A percentile compares a stretch with the other conserved stretches of the same genome.
Evolutionary conservation across 2,888 invertebrate species (phyloP).

Genomic region (Archaeoteleia sp.): DNA sequence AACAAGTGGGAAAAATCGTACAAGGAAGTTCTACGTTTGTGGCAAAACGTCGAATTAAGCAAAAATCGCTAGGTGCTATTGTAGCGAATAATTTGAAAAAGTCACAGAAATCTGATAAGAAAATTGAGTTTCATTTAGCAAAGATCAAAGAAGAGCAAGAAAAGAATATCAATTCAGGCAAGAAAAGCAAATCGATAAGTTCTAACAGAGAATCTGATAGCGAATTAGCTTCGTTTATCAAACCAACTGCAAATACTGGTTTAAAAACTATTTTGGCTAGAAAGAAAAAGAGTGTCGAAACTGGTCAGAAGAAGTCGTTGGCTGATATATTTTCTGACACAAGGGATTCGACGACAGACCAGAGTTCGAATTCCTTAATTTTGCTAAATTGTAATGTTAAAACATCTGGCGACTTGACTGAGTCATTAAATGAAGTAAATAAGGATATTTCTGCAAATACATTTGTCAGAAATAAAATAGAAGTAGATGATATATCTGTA

Average conservation of each 20-base stretch:
- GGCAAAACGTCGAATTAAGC: conserved; percentile 65
- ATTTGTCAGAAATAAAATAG: conserved; percentile 2
- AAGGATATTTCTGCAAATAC: conserved; percentile 35
- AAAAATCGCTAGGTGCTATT: conserved; percentile 66
- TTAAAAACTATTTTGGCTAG: conserved; percentile 58
- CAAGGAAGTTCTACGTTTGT: conserved; percentile 18
- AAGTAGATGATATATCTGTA: neutral
- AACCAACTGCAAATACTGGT: too few species aligned
- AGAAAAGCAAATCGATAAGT: too few species aligned
- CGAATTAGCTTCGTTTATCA: too few species aligned
- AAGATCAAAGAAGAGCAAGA: too few species aligned
- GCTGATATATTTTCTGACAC: conserved; percentile 61
- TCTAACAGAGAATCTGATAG: too few species aligned
- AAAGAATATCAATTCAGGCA: too few species aligned
- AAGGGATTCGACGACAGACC: conserved; percentile 33
- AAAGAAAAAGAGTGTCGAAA: conserved; percentile 37
- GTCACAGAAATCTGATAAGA: too few species aligned
- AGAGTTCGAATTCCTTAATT: too few species aligned
- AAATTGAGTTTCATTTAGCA: too few species aligned
- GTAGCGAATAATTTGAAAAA: conserved; percentile 60
- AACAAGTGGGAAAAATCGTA: neutral
- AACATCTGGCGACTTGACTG: conserved; percentile 9
- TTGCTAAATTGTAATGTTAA: too few species aligned
- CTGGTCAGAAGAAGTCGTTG: conserved; percentile 59
- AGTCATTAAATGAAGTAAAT: conserved; percentile 21